Evolutionary conservation across 2,797 vertebrate genomes (phyloP).

Genomic region (Champsocephalus gunnari): DNA sequence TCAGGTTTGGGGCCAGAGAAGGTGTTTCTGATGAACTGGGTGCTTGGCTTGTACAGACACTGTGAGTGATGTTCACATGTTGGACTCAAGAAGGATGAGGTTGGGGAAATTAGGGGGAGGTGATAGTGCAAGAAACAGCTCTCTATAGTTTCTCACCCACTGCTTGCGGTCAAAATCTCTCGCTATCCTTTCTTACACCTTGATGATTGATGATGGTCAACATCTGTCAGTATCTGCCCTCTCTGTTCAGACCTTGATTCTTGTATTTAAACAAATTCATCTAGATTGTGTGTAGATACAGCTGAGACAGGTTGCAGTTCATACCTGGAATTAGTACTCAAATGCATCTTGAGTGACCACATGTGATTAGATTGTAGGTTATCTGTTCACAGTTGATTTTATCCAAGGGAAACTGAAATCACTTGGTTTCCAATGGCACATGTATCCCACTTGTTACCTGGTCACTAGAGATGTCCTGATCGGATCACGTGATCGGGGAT

Average conservation of each 20-base stretch:
- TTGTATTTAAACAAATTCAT: background rate
- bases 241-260: constrained; percentile 11
- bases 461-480: background rate
- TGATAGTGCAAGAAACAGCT: constrained; percentile 44
- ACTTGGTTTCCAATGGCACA: constrained; percentile 13
- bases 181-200: constrained; percentile 39
- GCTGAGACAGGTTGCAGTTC: background rate
- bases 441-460: constrained; percentile 36
- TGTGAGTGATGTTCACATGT: constrained; percentile 78
- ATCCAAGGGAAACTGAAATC: background rate
- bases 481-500: no score
- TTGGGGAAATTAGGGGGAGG: constrained; percentile 60
- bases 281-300: background rate
- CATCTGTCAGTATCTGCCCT: constrained; percentile 41
- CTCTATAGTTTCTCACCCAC: constrained; percentile 42
- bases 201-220: constrained; percentile 37
- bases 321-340: constrained; percentile 20
- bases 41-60: constrained; percentile 79
- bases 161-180: constrained; percentile 43
- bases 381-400: constrained; percentile 7
- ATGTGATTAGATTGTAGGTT: constrained; percentile 17
- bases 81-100: constrained; percentile 65
- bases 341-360: constrained; percentile 11
- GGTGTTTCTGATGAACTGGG: constrained; percentile 83
- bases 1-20: constrained; percentile 72